Evolutionary conservation across 1,140 invertebrate species (phyloP), one percentile per base, ranked within the genome.

Genomic region (Formica selysi): DNA sequence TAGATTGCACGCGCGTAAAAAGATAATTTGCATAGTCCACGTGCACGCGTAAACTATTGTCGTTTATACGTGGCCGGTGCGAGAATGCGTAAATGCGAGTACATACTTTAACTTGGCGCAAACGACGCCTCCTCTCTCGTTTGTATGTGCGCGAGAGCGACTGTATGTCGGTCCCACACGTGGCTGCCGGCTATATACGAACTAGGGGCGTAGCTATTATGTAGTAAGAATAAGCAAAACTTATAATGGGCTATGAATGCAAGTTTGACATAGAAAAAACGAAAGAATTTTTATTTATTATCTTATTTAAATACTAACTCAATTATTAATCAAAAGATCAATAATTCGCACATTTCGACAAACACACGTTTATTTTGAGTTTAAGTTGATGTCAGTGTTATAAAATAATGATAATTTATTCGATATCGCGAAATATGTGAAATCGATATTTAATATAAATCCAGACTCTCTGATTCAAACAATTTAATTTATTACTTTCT

Each of bases 11-110:
- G 13, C 22, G 36, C 32, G 38, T 74, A 73, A 54, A 83, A 59
- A 22, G 26, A 81, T 81, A 41, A 73, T 83, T 81, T 74, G 29
- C 38, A 74, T 48, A 61, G 79, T 74, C 41, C 59, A 73, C 32
- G 68, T 22, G 54, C 54, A 32, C 36, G 79, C 41, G 57, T 74
- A 61, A 73, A 61, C 68, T 73, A 74, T 83, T 74, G 68, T 61
- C 54, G 68, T 74, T 83, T 74, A 29, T 70, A 83, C 57, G 68
- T 83, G 79, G 79, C 54, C 54, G n/a, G 38, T 57, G 22, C 54
- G 79, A 73, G 67, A n/a, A 67, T 44, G 79, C 68, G 68, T 74
- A 73, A 83, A 83, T 74, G 79, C 68, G 79, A 83, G 79, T 73
- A 83, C 68, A 44, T 73, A 83, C 79, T 83, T 83, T 74, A 83